Conservation (phyloP, 2,113 vertebrate genomes). For the Callionymus lyra region DNA sequence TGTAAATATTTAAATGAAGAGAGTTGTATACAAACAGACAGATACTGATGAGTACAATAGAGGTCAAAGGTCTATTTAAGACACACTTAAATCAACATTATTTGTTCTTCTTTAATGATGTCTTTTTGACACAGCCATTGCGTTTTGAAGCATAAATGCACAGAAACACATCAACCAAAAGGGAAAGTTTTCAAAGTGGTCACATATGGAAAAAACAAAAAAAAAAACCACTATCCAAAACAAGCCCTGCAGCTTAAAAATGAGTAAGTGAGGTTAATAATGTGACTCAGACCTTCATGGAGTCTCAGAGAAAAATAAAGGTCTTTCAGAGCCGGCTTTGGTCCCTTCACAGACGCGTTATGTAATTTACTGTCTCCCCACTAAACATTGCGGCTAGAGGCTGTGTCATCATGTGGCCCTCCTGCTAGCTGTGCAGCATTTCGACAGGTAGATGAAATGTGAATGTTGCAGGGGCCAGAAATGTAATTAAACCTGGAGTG, state of each 20-base stretch:
- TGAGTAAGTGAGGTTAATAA: slow-evolving; percentile 29
- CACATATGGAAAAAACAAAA: too few relatives aligned
- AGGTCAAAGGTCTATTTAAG: too few relatives aligned
- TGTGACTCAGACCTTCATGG: slow-evolving; percentile 11
- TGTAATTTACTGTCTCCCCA: slow-evolving; percentile 35
- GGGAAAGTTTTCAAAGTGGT: background rate
- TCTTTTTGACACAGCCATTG: too few relatives aligned
- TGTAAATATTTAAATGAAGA: too few relatives aligned
- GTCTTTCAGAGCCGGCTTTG: slow-evolving; percentile 6
- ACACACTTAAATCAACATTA: too few relatives aligned
- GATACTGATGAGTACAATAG: too few relatives aligned
- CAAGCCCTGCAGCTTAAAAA: slow-evolving; percentile 12
- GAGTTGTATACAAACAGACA: too few relatives aligned
- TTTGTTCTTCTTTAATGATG: too few relatives aligned
- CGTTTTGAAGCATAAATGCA: too few relatives aligned
- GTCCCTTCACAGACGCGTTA: slow-evolving; percentile 22
- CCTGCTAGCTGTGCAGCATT: slow-evolving; percentile 34
- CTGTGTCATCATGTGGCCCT: slow-evolving; percentile 34
- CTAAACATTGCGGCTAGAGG: slow-evolving; percentile 30
- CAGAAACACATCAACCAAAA: background rate
- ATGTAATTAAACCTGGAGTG: slow-evolving; percentile 55
- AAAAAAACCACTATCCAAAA: background rate
- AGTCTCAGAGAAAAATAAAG: slow-evolving; percentile 4
- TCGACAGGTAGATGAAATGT: slow-evolving; percentile 52
- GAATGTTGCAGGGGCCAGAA: slow-evolving; percentile 28